Evolutionary conservation across 2,113 vertebrate genomes (phyloP).

Genomic region (Trogon melanurus): DNA sequence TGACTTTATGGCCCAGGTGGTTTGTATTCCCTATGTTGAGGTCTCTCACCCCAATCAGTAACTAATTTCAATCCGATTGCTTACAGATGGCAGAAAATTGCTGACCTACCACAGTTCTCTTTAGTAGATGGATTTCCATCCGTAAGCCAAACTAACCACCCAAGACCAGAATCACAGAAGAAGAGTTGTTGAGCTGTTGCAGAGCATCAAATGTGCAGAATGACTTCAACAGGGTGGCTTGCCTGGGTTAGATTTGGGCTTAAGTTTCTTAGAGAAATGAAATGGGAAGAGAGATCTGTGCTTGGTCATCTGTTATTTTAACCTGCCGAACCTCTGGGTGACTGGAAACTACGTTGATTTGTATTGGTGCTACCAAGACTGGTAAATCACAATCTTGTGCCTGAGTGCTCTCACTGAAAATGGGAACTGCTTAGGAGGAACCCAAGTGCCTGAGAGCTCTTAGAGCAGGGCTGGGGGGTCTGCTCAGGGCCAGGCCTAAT

Average conservation of each 20-base stretch:
- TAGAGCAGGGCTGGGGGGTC: neutral
- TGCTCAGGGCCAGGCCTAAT: neutral
- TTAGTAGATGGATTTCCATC: neutral
- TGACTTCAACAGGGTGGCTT: neutral
- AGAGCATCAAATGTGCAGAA: neutral
- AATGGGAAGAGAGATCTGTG: neutral
- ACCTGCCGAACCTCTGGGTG: neutral
- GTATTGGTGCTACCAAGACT: neutral
- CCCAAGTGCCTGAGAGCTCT: rapidly evolving
- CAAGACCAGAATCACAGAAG: neutral
- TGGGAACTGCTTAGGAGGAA: neutral
- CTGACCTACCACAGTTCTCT: neutral
- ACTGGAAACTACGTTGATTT: neutral
- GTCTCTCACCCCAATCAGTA: neutral
- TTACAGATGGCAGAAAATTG: neutral
- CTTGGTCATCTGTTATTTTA: neutral
- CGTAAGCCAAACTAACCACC: neutral
- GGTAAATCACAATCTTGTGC: neutral
- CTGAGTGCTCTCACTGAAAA: neutral
- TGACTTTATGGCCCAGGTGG: neutral
- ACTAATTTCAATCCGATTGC: neutral
- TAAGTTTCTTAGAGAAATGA: neutral
- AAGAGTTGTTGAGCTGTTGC: neutral
- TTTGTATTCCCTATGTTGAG: neutral
- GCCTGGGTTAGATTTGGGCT: neutral